These are phyloP conservation scores for Alfaro cultratus DNA, from an alignment of 2,797 vertebrate genomes.

Conservation along the genomic window DNA sequence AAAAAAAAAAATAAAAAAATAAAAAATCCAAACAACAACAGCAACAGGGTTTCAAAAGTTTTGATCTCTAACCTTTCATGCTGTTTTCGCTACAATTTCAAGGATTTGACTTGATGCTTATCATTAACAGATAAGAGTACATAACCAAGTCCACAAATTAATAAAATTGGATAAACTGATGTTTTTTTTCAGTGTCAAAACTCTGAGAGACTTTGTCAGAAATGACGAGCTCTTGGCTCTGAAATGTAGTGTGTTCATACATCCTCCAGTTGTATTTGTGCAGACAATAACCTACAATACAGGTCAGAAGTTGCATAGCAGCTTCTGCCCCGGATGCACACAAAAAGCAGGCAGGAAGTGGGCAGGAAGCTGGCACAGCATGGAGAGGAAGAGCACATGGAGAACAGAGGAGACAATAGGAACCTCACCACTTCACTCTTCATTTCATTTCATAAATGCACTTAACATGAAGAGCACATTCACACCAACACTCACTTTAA, in stretches of 20 bases:
- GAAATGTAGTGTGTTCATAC: constrained; percentile 53
- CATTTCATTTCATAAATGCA: constrained; percentile 29
- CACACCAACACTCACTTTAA: not conserved
- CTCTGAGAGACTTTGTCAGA: constrained; percentile 12
- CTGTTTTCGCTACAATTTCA: not conserved
- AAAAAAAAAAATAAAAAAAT: not conserved
- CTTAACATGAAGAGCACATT: not conserved
- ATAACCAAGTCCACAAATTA: not conserved
- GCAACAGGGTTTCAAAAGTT: not conserved
- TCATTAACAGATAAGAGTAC: not conserved
- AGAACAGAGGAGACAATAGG: constrained; percentile 54
- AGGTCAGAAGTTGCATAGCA: constrained; percentile 62
- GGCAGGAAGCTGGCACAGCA: constrained; percentile 69
- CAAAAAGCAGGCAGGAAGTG: constrained; percentile 58
- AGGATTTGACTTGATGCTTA: not conserved
- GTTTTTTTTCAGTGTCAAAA: not conserved
- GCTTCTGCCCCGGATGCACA: constrained; percentile 51
- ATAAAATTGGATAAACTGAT: not conserved
- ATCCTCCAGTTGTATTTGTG: constrained; percentile 66
- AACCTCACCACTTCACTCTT: constrained; percentile 36
- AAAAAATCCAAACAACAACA: not conserved
- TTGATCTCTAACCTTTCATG: not conserved
- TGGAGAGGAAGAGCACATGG: constrained; percentile 70
- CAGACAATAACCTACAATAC: constrained; percentile 67
- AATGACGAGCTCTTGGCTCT: constrained; percentile 37